A percentile compares a stretch with the other conserved stretches of the same genome.
Evolutionary conservation across 2,888 invertebrate genomes (phyloP).

Genomic region (Fissipunctia ypsillon): DNA sequence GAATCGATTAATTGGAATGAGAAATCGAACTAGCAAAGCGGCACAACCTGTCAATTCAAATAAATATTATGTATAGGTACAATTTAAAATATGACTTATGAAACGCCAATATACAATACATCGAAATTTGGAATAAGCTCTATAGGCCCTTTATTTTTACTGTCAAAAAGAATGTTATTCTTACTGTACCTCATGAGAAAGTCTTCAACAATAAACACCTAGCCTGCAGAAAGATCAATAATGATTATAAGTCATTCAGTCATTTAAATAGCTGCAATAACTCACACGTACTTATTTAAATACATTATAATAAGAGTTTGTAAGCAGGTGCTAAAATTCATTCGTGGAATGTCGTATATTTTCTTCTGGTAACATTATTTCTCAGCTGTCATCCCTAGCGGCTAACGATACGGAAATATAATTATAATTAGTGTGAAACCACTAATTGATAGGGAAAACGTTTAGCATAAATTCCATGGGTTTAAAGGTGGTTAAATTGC

Average conservation of each 20-base stretch:
- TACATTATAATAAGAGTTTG: slow-evolving; percentile 39
- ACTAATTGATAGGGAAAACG: slow-evolving; percentile 23
- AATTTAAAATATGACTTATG: slow-evolving; percentile 16
- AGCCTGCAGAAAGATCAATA: slow-evolving; percentile 33
- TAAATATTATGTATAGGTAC: slow-evolving; percentile 17
- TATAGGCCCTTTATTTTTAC: slow-evolving; percentile 26
- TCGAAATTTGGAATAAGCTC: not conserved
- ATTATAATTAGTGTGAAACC: slow-evolving; percentile 28
- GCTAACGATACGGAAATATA: slow-evolving; percentile 25
- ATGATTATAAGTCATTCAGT: slow-evolving; percentile 43
- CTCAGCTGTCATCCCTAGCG: slow-evolving; percentile 40
- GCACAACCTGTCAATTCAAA: slow-evolving; percentile 19
- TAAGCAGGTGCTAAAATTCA: slow-evolving; percentile 38
- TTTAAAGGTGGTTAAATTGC: slow-evolving; percentile 25
- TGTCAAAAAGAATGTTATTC: slow-evolving; percentile 26
- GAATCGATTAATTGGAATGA: slow-evolving; percentile 13
- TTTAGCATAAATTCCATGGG: slow-evolving; percentile 22
- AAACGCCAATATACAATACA: not conserved
- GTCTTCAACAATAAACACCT: slow-evolving; percentile 9
- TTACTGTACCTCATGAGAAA: slow-evolving; percentile 22
- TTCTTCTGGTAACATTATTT: slow-evolving; percentile 27
- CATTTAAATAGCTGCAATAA: slow-evolving; percentile 41
- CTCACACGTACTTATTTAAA: slow-evolving; percentile 49
- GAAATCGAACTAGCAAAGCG: slow-evolving; percentile 6
- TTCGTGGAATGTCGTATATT: slow-evolving; percentile 28